Conservation (phyloP, 2,797 vertebrate genomes). For the Xenops minutus region DNA sequence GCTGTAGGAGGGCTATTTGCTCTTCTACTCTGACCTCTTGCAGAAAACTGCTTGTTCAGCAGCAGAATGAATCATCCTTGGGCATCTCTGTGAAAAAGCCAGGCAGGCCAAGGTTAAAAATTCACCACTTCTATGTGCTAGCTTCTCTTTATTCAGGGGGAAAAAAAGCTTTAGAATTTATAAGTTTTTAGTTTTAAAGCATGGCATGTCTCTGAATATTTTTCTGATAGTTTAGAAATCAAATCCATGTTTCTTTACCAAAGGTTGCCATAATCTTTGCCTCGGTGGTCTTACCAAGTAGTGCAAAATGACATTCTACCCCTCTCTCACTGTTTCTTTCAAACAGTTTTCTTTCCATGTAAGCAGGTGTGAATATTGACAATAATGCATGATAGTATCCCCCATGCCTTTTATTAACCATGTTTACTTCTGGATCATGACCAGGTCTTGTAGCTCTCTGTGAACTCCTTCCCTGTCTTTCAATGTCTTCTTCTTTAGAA, state of each 20-base stretch:
- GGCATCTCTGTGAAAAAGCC: not conserved
- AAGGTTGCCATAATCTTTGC: too few species aligned
- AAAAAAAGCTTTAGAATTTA: not conserved
- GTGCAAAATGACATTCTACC: too few species aligned
- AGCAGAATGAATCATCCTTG: not conserved
- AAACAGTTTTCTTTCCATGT: not conserved
- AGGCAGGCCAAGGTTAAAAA: not conserved
- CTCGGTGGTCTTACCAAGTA: too few species aligned
- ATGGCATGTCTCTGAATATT: not conserved
- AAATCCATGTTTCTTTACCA: too few species aligned
- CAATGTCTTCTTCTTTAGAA: not conserved
- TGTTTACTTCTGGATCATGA: not conserved
- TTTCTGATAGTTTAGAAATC: not conserved
- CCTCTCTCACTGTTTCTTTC: too few species aligned
- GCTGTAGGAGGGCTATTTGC: not conserved
- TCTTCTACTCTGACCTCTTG: not conserved
- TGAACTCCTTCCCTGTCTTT: not conserved
- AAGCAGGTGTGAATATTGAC: not conserved
- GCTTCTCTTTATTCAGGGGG: not conserved
- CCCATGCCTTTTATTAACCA: not conserved
- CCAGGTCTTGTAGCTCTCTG: not conserved
- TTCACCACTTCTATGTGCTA: not conserved
- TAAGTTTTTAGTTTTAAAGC: not conserved
- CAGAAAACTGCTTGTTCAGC: not conserved
- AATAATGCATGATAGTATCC: not conserved